A percentile compares a stretch with the other conserved stretches of the same genome.
phyloP scores from a whole-genome alignment of 2,797 vertebrate species.

The Crocodylus rhombifer region DNA sequence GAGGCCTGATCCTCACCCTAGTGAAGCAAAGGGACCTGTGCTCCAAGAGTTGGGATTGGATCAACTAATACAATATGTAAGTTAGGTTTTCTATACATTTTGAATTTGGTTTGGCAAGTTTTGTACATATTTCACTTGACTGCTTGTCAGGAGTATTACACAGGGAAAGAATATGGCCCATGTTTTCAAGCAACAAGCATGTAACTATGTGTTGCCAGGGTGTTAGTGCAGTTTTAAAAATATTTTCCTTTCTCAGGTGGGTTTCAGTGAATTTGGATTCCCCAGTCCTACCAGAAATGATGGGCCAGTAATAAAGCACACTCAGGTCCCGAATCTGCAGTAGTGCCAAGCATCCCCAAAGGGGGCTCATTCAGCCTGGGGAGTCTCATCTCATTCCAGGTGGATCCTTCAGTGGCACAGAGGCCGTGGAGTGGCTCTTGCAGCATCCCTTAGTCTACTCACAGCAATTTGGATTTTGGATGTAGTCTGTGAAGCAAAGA shows the following conservation, averaged over 20 bases:
- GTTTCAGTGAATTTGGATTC: not conserved
- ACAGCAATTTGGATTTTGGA: not conserved
- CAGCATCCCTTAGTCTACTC: not conserved
- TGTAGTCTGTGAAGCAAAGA: rapidly evolving
- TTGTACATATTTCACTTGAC: not conserved
- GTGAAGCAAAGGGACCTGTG: not conserved
- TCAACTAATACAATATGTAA: not conserved
- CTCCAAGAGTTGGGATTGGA: rapidly evolving
- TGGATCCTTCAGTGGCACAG: not conserved
- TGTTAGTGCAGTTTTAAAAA: constrained; percentile 13
- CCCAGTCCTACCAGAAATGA: not conserved
- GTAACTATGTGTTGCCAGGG: not conserved
- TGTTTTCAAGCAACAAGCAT: not conserved
- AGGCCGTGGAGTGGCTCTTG: not conserved
- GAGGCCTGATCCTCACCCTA: rapidly evolving
- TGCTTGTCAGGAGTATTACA: rapidly evolving
- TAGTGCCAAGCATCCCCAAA: not conserved
- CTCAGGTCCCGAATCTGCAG: not conserved
- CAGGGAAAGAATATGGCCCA: not conserved
- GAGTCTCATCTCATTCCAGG: rapidly evolving
- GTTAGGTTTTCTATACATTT: not conserved
- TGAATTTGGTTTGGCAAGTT: constrained; percentile 1
- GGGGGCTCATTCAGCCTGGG: rapidly evolving
- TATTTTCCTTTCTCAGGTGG: not conserved
- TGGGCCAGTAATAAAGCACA: not conserved